phyloP scores from a whole-genome alignment of 2,888 invertebrate genomes.

The Ormyrus rosae region DNA sequence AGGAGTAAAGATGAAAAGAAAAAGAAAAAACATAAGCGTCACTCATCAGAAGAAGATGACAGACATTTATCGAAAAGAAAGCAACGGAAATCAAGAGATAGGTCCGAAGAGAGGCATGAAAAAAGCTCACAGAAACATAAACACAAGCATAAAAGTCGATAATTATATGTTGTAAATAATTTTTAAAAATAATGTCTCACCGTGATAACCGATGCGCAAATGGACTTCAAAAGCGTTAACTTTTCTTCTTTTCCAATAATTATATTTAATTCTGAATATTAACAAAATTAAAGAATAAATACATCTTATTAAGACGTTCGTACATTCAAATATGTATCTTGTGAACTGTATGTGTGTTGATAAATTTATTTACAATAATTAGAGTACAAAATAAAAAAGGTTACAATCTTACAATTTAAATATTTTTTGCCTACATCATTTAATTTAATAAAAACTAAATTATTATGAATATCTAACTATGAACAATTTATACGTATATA shows the following conservation, averaged over 20 bases:
- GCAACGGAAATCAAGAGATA: slow-evolving; percentile 47
- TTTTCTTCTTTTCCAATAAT: slow-evolving; percentile 3
- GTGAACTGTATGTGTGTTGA: slow-evolving; percentile 24
- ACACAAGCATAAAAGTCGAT: slow-evolving; percentile 43
- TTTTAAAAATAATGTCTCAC: neutral
- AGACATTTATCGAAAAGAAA: slow-evolving; percentile 47
- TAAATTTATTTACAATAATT: slow-evolving; percentile 48
- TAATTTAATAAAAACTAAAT: slow-evolving; percentile 34
- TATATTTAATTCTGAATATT: slow-evolving; percentile 8
- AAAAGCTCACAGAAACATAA: slow-evolving; percentile 13
- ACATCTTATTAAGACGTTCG: neutral
- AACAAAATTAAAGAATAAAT: neutral
- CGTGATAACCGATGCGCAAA: neutral
- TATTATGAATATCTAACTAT: slow-evolving; percentile 21
- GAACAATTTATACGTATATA: slow-evolving; percentile 9
- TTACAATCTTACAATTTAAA: slow-evolving; percentile 42
- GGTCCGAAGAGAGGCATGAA: slow-evolving; percentile 32
- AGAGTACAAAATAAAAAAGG: slow-evolving; percentile 51
- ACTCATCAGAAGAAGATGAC: slow-evolving; percentile 42
- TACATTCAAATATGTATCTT: slow-evolving; percentile 7
- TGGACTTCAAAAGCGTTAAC: slow-evolving; percentile 7
- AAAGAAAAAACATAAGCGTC: slow-evolving; percentile 34
- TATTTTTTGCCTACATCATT: slow-evolving; percentile 12
- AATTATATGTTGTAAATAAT: slow-evolving; percentile 6
- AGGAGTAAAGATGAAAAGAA: neutral